Evolutionary conservation across 2,113 vertebrate species (phyloP), one percentile per base, ranked within the genome.

Genomic region (Nibea albiflora): DNA sequence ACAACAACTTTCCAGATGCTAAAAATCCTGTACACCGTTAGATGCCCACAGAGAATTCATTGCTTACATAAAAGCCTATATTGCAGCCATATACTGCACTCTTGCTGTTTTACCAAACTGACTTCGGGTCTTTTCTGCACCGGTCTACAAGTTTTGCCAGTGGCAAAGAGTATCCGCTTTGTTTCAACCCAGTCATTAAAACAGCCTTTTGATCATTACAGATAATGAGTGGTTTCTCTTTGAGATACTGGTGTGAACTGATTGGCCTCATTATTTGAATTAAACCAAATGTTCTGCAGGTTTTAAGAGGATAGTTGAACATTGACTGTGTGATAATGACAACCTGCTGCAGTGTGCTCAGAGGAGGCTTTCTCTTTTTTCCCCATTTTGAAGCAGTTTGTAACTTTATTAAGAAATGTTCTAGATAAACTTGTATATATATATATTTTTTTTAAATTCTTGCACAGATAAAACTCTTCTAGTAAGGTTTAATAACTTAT

Each of bases 221-320:
- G 71, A 58, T 79, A 83, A 85, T 3, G 20, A 83, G 69, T 50
- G 56, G 63, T 64, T 80, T 81, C 84, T 80, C 81, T 73, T 71
- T 73, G 39, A 81, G 53, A 79, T 76, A 64, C 68, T 77, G 70
- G 53, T 84, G 83, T 75, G 76, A 85, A 84, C 71, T 57, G 79
- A 90, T 89, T 86, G 52, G 73, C 42, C 76, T 89, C 63, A 85
- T 88, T 85, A 88, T 85, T 83, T 79, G 80, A 83, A 90, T 91
- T 73, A 86, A 80, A 72, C 58, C 67, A 77, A 90, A 85, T 85
- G 80, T 50, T 79, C 56, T 80, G 72, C 69, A 80, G 85, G 73
- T 84, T 88, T 85, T 54, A 56, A 78, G 62, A 75, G 80, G 71
- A 64, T 75, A 66, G 71, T 65, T 76, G 72, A 76, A 80, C 66